Base-by-base conservation (phyloP, 2,888 invertebrate species). In the Tetragnatha montana region DNA sequence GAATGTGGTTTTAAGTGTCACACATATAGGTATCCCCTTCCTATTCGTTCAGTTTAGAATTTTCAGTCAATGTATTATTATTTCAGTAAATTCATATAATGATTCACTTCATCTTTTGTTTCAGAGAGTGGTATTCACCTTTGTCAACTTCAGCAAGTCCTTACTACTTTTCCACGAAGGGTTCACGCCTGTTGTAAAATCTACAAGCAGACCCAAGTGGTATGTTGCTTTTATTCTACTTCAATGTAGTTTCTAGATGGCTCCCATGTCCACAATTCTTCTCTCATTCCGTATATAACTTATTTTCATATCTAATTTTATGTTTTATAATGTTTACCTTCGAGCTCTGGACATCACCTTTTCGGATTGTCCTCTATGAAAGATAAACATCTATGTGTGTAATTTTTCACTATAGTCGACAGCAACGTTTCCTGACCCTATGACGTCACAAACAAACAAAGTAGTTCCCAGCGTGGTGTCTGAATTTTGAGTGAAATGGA, bases 81-180 rank as follows among this genome's bases (percentile, higher is more conserved):
- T n/a, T n/a, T n/a, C n/a, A n/a, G n/a, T n/a, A n/a, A n/a, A n/a
- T n/a, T n/a, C n/a, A n/a, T n/a, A n/a, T n/a, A n/a, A n/a, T n/a
- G n/a, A n/a, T n/a, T n/a, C n/a, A n/a, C n/a, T n/a, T 68, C 79
- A 88, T 79, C 91, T 82, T 84, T 89, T 89, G 88, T 90, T 95
- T 88, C 95, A 97, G 97, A 95, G 98, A 92, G 98, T 99, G 4
- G 96, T 99, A 92, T 98, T 99, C 94, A 98, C 99, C 93, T 96
- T 99, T 89, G 98, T 99, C 0, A 99, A 99, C 94, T 96, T 99
- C 91, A 98, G 98, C 92, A 99, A 99, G 94, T 96, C 96, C 91
- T 95, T 96, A 91, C 98, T 97, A 92, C 94, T 99, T 78, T 99
- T 97, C 93, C 96, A 97, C 92, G 95, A 96, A 51, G 97, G 97